phyloP scores from a whole-genome alignment of 2,888 invertebrate species.

The Nemoura dubitans region DNA sequence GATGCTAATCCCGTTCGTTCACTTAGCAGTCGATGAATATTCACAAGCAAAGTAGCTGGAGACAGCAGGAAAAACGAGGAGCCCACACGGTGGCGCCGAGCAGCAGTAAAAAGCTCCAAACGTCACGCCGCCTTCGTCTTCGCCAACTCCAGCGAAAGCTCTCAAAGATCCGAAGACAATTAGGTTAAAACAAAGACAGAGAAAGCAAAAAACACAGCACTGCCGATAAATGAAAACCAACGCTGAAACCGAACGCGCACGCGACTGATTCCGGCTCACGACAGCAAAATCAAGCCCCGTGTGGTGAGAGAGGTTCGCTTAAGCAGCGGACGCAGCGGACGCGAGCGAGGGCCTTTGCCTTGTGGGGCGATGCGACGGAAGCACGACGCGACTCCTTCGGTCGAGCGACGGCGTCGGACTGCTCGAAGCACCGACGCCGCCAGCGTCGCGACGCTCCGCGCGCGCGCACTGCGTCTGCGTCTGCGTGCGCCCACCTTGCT shows the following conservation, averaged over 20 bases:
- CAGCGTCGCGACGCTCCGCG: background rate
- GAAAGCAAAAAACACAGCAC: background rate
- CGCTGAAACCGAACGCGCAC: background rate
- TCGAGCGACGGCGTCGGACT: background rate
- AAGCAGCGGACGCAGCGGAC: no score
- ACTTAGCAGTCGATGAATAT: background rate
- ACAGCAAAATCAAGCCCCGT: no score
- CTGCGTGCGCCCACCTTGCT: no score
- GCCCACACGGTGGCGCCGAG: no score
- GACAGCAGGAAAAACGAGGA: background rate
- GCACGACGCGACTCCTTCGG: background rate
- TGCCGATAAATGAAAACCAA: no score
- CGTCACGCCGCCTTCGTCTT: background rate
- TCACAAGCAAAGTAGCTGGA: background rate
- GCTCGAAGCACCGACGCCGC: background rate
- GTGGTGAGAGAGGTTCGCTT: no score
- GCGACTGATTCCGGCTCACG: background rate
- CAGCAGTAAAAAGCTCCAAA: background rate
- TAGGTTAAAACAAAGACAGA: background rate
- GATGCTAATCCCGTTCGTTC: background rate
- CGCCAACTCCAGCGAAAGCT: background rate
- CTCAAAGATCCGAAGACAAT: background rate
- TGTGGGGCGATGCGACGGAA: no score
- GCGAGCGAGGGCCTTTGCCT: no score
- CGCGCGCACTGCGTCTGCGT: background rate